A percentile compares a stretch with the other conserved stretches of the same genome.
These are phyloP conservation scores for Malachius bipustulatus DNA, from an alignment of 2,888 invertebrate species.

Conservation along the genomic window DNA sequence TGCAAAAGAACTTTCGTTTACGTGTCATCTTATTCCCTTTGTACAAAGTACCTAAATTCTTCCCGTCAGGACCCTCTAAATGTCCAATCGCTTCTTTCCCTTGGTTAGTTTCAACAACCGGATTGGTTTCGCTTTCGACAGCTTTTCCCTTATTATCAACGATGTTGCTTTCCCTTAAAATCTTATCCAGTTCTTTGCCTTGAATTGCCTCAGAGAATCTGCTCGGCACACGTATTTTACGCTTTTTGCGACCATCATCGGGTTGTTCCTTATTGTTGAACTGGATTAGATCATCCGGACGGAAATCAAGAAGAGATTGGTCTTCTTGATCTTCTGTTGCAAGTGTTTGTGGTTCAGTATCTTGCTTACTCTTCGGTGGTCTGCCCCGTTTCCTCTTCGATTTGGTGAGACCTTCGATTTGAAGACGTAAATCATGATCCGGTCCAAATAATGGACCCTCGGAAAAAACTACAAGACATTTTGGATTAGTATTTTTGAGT, in stretches of 20 bases:
- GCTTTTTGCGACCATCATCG: constrained; percentile 45
- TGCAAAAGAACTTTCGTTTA: background rate
- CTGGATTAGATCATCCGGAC: too few relatives aligned
- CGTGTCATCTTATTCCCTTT: too few relatives aligned
- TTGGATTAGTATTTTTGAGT: too few relatives aligned
- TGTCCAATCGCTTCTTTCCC: constrained; percentile 51
- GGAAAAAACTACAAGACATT: constrained; percentile 42
- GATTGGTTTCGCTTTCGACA: constrained; percentile 20
- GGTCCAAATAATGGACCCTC: constrained; percentile 50
- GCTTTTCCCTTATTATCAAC: constrained; percentile 42
- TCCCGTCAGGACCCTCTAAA: constrained; percentile 47
- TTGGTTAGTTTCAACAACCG: constrained; percentile 19
- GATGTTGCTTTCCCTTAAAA: constrained; percentile 60
- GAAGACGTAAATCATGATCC: constrained; percentile 52
- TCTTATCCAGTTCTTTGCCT: constrained; percentile 63
- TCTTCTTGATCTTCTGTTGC: constrained; percentile 13
- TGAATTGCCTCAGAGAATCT: constrained; percentile 49
- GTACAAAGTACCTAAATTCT: too few relatives aligned
- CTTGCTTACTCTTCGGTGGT: constrained; percentile 42
- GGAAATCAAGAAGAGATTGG: too few relatives aligned
- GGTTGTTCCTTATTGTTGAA: constrained; percentile 26
- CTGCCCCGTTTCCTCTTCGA: constrained; percentile 58
- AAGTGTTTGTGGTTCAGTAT: constrained; percentile 12
- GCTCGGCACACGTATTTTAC: constrained; percentile 53
- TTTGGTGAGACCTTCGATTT: constrained; percentile 51